A percentile compares a stretch with the other conserved stretches of the same genome.
Evolutionary conservation across 2,888 invertebrate genomes (phyloP).

Genomic region (Halictus quadricinctus): DNA sequence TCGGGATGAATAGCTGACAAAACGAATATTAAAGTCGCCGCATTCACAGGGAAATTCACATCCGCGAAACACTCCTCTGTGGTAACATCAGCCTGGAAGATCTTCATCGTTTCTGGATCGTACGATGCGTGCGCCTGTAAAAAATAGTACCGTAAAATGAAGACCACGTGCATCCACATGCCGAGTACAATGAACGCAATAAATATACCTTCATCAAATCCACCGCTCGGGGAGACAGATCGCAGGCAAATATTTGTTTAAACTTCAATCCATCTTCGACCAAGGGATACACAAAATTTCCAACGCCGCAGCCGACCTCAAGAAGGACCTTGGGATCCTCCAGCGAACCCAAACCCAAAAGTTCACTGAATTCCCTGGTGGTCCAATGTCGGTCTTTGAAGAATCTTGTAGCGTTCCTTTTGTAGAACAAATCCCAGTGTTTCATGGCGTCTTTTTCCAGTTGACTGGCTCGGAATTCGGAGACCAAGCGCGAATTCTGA

Average conservation of each 20-base stretch:
- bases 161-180: background rate
- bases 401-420: conserved; percentile 95
- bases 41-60: conserved; percentile 87
- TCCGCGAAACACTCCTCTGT: conserved; percentile 85
- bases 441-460: conserved; percentile 92
- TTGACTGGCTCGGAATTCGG: conserved; percentile 89
- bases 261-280: conserved; percentile 89
- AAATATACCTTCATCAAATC: conserved; percentile 88
- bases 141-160: conserved; percentile 9
- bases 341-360: conserved; percentile 85
- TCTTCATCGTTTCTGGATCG: conserved; percentile 86
- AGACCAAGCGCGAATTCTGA: conserved; percentile 88
- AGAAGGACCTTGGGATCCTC: conserved; percentile 84
- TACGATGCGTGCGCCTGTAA: conserved; percentile 85
- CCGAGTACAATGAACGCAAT: conserved; percentile 75
- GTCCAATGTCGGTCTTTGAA: conserved; percentile 99
- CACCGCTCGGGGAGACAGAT: conserved; percentile 95
- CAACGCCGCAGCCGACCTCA: conserved; percentile 98
- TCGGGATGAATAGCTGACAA: conserved; percentile 96
- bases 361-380: conserved; percentile 94
- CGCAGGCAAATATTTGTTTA: conserved; percentile 90
- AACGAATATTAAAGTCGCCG: conserved; percentile 96
- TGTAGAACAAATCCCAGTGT: conserved; percentile 98
- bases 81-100: conserved; percentile 94
- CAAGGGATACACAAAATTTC: conserved; percentile 97